Evolutionary conservation across 2,113 vertebrate species (phyloP).

Genomic region (human (Homo sapiens)): GRCh38 chr15:76651001-76651500

Average conservation of each 20-base stretch:
- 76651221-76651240: not conserved
- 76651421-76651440: too few relatives aligned
- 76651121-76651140: not conserved
- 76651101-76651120: not conserved
- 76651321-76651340: not conserved
- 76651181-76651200: not conserved
- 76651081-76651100: not conserved
- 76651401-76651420: too few relatives aligned
- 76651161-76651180: not conserved
- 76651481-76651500: too few relatives aligned
- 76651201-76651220: not conserved
- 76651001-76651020: not conserved
- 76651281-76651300: not conserved
- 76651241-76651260: not conserved
- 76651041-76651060: not conserved
- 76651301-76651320: not conserved
- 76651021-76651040: not conserved
- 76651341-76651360: not conserved
- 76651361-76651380: too few relatives aligned
- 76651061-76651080: not conserved
- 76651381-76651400: too few relatives aligned
- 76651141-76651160: not conserved
- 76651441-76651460: too few relatives aligned
- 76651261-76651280: not conserved
- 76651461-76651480: too few relatives aligned